These are phyloP conservation scores for Onchidella celtica DNA, from an alignment of 2,888 invertebrate species.

Conservation along the genomic window DNA sequence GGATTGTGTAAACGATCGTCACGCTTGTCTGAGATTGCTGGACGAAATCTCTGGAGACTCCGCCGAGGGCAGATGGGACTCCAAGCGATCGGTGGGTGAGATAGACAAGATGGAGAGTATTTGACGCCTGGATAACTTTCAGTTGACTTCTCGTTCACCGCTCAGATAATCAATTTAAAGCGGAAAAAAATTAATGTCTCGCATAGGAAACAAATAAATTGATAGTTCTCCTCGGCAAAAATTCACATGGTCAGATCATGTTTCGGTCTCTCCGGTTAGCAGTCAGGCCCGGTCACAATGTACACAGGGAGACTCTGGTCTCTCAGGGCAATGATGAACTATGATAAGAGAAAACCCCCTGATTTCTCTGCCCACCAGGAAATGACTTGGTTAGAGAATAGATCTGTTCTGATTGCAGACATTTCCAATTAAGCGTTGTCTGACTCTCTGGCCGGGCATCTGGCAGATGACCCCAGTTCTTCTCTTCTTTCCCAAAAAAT, in stretches of 20 bases:
- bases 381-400: too few species aligned
- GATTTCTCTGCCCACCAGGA: too few species aligned
- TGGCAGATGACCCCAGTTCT: too few species aligned
- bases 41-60: slow-evolving; percentile 8
- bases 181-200: slow-evolving; percentile 6
- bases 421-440: too few species aligned
- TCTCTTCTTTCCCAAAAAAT: too few species aligned
- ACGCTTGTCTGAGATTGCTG: slow-evolving; percentile 1
- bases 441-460: too few species aligned
- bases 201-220: not conserved
- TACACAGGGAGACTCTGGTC: too few species aligned
- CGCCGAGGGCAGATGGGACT: not conserved
- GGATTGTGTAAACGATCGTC: slow-evolving; percentile 7
- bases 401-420: too few species aligned
- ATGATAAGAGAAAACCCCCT: too few species aligned
- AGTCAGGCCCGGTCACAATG: too few species aligned
- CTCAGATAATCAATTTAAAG: slow-evolving; percentile 8
- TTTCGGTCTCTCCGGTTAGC: too few species aligned
- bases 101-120: slow-evolving; percentile 39
- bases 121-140: slow-evolving; percentile 15
- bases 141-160: not conserved
- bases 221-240: not conserved
- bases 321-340: too few species aligned
- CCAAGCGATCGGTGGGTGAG: slow-evolving; percentile 2
- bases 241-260: not conserved